Conservation (phyloP, 1,140 invertebrate genomes). For the Aphelinus atriplicis region DNA sequence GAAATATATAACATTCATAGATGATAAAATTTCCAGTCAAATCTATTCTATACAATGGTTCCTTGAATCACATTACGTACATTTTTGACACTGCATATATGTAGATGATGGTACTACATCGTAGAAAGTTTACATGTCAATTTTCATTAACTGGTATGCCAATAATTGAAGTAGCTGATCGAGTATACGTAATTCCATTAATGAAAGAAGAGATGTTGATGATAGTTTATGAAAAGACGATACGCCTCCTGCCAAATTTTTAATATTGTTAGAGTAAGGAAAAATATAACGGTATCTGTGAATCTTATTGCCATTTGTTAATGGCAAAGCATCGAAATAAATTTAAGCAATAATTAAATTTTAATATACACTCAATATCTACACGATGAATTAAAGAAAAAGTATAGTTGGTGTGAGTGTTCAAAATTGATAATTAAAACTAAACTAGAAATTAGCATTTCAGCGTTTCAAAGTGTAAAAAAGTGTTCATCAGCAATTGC, state of each 20-base stretch:
- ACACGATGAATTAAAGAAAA: slow-evolving; percentile 27
- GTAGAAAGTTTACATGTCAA: slow-evolving; percentile 32
- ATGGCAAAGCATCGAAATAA: slow-evolving; percentile 48
- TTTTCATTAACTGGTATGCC: slow-evolving; percentile 4
- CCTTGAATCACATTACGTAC: no score
- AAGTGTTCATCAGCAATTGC: slow-evolving; percentile 35
- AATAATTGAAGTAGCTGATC: neutral
- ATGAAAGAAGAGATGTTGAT: neutral
- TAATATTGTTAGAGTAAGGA: slow-evolving; percentile 14
- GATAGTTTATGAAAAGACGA: slow-evolving; percentile 8
- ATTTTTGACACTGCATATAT: neutral
- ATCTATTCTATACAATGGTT: no score
- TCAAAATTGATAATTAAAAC: slow-evolving; percentile 20
- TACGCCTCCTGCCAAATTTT: slow-evolving; percentile 36
- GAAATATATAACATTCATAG: no score
- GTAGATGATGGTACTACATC: slow-evolving; percentile 29
- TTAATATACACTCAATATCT: slow-evolving; percentile 28
- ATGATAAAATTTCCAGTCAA: no score
- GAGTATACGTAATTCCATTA: neutral
- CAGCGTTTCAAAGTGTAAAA: slow-evolving; percentile 18
- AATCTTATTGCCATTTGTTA: slow-evolving; percentile 7
- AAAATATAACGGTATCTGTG: slow-evolving; percentile 20
- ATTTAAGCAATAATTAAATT: slow-evolving; percentile 45
- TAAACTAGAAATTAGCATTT: slow-evolving; percentile 39
- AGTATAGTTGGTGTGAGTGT: slow-evolving; percentile 36